Base-by-base conservation (phyloP, 2,797 vertebrate genomes). In the Myripristis murdjan region DNA sequence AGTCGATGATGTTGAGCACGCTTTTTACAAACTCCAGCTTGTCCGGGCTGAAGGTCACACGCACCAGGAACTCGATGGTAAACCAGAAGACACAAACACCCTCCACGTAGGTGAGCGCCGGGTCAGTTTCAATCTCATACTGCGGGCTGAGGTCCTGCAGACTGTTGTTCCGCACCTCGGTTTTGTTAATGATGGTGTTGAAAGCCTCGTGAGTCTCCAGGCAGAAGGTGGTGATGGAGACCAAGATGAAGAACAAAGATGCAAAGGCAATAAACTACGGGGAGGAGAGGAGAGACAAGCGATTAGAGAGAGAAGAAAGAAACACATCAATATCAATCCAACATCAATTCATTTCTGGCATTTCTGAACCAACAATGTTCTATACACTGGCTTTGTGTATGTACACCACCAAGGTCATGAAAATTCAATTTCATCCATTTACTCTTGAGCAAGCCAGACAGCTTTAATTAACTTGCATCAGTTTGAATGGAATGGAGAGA, bases 211-310 rank as follows among this genome's bases (percentile, higher is more conserved):
- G 98, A 0, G 98, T 99, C 93, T 99, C 98, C 95, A 99, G 86
- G 92, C 98, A 99, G 93, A 99, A 99, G 73, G 98, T 98, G 74
- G 97, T 99, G 93, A 99, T 99, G 74, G 98, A 99, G 89, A 99
- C 97, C 90, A 99, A 92, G 92, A 99, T 99, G 96, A 99, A 99
- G 94, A 99, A 98, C 88, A 99, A 93, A 57, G 98, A 99, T 43
- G 96, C 97, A 77, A 99, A 98, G 81, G 98, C 98, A 72, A 99
- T 96, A 85, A 99, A 99, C 98, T 99, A 93, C 37, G 93, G 87
- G 53, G 54, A 80, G 47, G 37, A 33, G 46, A 48, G 9, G 39
- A 11, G 44, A 49, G 11, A 49, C 18, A 31, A 20, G 12, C 18
- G 11, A 35, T 22, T 15, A 82, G n/a, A 73, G 39, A 68, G 39